Conservation (phyloP, 2,113 vertebrate genomes). For the Pseudopipra pipra region DNA sequence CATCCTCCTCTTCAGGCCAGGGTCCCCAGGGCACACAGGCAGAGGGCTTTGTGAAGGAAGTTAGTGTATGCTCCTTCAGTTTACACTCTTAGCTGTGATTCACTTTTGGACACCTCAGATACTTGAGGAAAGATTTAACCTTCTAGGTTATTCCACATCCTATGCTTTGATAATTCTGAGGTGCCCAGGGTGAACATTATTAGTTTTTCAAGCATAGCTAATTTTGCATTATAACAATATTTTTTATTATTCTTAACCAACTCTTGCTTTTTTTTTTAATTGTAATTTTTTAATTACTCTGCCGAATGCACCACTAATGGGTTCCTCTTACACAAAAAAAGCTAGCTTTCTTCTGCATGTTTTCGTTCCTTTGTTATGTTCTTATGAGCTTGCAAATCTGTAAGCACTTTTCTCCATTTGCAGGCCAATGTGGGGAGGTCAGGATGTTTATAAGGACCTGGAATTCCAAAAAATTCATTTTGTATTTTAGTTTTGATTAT, state of each 20-base stretch:
- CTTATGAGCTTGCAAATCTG: constrained; percentile 60
- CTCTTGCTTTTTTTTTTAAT: neutral
- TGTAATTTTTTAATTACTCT: neutral
- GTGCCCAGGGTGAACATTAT: neutral
- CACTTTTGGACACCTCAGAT: neutral
- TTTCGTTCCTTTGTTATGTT: constrained; percentile 45
- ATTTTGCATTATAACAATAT: neutral
- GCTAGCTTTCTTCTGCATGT: neutral
- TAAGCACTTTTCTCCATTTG: constrained; percentile 49
- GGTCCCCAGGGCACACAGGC: no score
- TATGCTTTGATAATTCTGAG: accelerated
- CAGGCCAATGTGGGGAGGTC: neutral
- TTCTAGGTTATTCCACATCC: neutral
- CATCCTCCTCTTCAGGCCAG: neutral
- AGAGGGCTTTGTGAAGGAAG: neutral
- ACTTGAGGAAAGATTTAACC: neutral
- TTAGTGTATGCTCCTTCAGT: neutral
- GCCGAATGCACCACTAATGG: neutral
- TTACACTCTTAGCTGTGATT: neutral
- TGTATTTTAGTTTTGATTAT: constrained; percentile 48
- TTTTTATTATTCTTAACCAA: neutral
- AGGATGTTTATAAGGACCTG: constrained; percentile 30
- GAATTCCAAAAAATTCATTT: constrained; percentile 20
- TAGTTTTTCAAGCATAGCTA: neutral
- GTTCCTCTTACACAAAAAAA: neutral